Evolutionary conservation across 2,113 vertebrate genomes (phyloP).

Genomic region (Callocephalon fimbriatum): DNA sequence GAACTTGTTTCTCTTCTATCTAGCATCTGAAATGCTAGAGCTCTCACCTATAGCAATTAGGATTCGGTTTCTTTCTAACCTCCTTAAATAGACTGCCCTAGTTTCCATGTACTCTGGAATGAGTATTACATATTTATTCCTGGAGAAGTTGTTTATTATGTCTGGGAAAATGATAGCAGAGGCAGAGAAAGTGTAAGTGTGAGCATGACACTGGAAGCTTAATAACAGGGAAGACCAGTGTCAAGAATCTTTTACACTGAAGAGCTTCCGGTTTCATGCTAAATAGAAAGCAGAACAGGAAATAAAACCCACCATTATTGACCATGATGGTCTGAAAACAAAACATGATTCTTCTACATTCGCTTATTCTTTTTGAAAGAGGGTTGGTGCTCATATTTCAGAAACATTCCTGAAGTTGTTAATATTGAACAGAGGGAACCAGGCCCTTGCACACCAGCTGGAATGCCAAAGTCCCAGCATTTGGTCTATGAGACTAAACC

Average conservation of each 20-base stretch:
- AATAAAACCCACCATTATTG: not conserved
- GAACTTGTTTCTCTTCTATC: not conserved
- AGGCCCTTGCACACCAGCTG: fast-evolving
- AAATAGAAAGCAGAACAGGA: not conserved
- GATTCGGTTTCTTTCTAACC: not conserved
- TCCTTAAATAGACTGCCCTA: not conserved
- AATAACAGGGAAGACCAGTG: not conserved
- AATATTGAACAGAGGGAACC: not conserved
- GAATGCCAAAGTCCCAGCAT: not conserved
- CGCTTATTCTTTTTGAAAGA: not conserved
- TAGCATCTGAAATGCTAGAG: not conserved
- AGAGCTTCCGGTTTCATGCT: not conserved
- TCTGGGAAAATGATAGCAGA: not conserved
- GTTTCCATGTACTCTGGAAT: not conserved
- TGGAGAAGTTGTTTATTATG: not conserved
- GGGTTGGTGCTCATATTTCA: not conserved
- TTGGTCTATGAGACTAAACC: not conserved
- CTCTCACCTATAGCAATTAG: not conserved
- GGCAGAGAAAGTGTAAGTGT: not conserved
- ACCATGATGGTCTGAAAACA: not conserved
- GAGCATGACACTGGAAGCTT: not conserved
- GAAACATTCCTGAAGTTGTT: not conserved
- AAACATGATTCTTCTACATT: not conserved
- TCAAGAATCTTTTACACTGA: not conserved
- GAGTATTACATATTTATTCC: not conserved